Evolutionary conservation across 2,113 vertebrate species (phyloP).

Genomic region (Opisthocomus hoazin): DNA sequence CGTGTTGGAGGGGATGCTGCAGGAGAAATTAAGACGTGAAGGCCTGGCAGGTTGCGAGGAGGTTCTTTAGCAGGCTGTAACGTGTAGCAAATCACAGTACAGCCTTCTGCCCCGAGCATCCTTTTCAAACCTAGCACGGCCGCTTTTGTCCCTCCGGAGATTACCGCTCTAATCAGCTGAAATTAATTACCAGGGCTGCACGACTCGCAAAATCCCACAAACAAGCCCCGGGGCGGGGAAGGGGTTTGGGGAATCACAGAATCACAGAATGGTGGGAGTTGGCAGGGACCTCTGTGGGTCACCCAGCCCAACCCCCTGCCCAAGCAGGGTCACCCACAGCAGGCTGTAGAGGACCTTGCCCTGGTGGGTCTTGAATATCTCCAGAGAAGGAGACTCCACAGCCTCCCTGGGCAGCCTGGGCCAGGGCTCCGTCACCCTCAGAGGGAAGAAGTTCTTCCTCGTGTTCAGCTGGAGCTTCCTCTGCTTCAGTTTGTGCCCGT

Average conservation of each 20-base stretch:
- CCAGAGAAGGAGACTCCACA: too few relatives aligned
- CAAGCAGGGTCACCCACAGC: too few relatives aligned
- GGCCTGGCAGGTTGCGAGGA: conserved; percentile 9
- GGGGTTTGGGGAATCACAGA: neutral
- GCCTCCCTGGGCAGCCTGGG: too few relatives aligned
- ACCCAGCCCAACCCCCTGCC: accelerated
- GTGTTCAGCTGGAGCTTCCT: too few relatives aligned
- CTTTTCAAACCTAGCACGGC: neutral
- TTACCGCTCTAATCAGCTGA: neutral
- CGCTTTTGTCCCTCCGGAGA: neutral
- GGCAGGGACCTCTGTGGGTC: too few relatives aligned
- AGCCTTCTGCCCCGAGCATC: neutral
- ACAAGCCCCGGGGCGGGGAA: neutral
- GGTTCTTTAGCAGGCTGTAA: neutral
- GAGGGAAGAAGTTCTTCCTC: too few relatives aligned
- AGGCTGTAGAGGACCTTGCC: too few relatives aligned
- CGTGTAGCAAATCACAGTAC: conserved; percentile 37
- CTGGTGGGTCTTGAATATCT: too few relatives aligned
- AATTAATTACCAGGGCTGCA: neutral
- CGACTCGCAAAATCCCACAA: neutral
- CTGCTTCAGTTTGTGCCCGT: too few relatives aligned
- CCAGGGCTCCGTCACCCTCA: too few relatives aligned
- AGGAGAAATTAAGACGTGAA: conserved; percentile 32
- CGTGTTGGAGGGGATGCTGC: neutral
- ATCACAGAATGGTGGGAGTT: too few relatives aligned